Evolutionary conservation across 1,140 invertebrate species (phyloP).

Genomic region (Apis laboriosa): DNA sequence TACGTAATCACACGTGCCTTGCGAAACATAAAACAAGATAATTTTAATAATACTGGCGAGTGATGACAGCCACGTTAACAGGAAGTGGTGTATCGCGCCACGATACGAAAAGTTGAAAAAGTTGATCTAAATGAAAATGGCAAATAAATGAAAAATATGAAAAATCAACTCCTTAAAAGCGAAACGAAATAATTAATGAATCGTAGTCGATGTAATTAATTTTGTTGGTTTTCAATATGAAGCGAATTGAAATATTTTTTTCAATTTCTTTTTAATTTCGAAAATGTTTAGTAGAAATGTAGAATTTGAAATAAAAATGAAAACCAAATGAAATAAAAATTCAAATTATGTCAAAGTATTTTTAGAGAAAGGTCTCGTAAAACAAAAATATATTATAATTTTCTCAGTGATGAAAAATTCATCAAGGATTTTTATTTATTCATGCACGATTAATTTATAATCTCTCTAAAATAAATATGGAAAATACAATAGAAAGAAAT

Average conservation of each 20-base stretch:
- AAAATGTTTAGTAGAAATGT: background rate
- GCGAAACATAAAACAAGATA: conserved; percentile 2
- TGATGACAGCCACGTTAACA: conserved; percentile 24
- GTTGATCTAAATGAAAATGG: conserved; percentile 7
- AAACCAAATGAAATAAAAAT: too few species aligned
- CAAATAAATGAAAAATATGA: background rate
- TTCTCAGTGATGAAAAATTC: too few species aligned
- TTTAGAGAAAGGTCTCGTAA: too few species aligned
- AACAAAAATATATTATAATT: too few species aligned
- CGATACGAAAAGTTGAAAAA: background rate
- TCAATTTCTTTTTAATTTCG: background rate
- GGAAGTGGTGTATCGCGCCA: conserved; percentile 9
- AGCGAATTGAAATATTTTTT: background rate
- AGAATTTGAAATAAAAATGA: too few species aligned
- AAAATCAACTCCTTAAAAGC: background rate
- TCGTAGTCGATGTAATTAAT: too few species aligned
- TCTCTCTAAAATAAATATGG: background rate
- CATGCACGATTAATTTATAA: background rate
- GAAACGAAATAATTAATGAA: conserved; percentile 4
- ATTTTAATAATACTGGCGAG: conserved; percentile 15
- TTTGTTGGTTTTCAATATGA: background rate
- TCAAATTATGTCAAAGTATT: too few species aligned
- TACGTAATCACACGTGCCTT: background rate
- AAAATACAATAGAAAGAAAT: background rate
- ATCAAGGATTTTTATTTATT: background rate